Evolutionary conservation across 2,113 vertebrate species (phyloP).

Genomic region (Eublepharis macularius): DNA sequence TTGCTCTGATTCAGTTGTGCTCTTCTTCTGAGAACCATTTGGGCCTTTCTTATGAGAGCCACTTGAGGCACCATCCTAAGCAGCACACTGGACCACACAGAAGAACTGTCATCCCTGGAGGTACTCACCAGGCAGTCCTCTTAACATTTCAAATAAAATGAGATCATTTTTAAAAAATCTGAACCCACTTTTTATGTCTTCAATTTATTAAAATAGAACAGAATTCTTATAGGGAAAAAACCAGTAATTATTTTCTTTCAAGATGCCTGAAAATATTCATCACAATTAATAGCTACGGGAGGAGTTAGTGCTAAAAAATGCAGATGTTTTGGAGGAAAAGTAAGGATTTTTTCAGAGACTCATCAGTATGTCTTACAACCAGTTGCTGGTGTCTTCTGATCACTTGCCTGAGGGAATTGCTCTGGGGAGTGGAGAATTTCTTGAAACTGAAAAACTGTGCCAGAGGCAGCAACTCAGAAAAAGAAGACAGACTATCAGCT

Average conservation of each 20-base stretch:
- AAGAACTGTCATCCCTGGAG: not conserved
- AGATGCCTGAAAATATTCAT: not conserved
- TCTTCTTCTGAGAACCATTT: no score
- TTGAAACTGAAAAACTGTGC: not conserved
- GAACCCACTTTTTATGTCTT: not conserved
- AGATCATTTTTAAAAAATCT: not conserved
- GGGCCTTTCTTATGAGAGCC: no score
- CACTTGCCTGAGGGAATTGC: not conserved
- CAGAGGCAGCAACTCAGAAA: not conserved
- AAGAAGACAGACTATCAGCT: not conserved
- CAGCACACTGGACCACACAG: no score
- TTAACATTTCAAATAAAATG: not conserved
- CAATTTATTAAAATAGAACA: not conserved
- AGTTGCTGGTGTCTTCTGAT: not conserved
- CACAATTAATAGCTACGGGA: not conserved
- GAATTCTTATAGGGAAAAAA: not conserved
- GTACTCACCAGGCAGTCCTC: no score
- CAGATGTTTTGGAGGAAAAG: not conserved
- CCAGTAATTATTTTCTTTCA: not conserved
- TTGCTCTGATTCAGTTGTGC: no score
- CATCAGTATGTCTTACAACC: not conserved
- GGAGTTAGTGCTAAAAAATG: not conserved
- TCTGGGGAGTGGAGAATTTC: not conserved
- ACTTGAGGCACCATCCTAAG: no score
- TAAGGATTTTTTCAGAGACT: not conserved